Conservation (phyloP, 2,888 invertebrate genomes). For the Dolichomitus sp. region DNA sequence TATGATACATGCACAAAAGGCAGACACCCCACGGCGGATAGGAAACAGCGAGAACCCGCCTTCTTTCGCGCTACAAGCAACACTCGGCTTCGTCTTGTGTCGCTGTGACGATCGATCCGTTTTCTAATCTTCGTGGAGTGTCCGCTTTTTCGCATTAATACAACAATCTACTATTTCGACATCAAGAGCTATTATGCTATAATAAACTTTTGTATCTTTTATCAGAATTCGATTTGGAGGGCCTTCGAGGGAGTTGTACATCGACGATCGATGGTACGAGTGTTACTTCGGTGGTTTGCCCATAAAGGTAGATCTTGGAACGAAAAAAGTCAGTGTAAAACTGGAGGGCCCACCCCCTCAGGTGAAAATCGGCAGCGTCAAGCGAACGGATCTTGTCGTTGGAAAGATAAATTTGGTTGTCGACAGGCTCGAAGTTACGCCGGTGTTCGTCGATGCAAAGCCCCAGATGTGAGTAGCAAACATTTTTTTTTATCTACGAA, state of each 20-base stretch:
- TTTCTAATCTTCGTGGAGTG: no score
- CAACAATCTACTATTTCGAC: no score
- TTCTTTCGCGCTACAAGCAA: no score
- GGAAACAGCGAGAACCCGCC: no score
- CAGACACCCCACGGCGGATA: no score
- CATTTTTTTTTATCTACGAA: no score
- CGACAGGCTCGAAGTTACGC: constrained; percentile 92
- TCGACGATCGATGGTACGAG: constrained; percentile 96
- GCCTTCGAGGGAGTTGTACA: constrained; percentile 96
- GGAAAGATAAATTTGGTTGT: constrained; percentile 95
- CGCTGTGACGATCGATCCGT: no score
- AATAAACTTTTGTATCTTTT: not conserved
- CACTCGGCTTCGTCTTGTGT: no score
- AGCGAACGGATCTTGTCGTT: constrained; percentile 93
- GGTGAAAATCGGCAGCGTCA: constrained; percentile 94
- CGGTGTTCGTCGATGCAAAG: constrained; percentile 94
- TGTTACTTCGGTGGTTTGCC: constrained; percentile 97
- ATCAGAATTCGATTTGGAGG: constrained; percentile 94
- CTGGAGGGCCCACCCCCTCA: constrained; percentile 97
- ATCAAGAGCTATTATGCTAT: not conserved
- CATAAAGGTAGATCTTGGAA: constrained; percentile 93
- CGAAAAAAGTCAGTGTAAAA: constrained; percentile 92
- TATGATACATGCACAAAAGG: no score
- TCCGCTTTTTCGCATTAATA: no score
- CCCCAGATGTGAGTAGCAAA: constrained; percentile 89